phyloP scores from a whole-genome alignment of 2,113 vertebrate genomes.

The Mesocricetus auratus region DNA sequence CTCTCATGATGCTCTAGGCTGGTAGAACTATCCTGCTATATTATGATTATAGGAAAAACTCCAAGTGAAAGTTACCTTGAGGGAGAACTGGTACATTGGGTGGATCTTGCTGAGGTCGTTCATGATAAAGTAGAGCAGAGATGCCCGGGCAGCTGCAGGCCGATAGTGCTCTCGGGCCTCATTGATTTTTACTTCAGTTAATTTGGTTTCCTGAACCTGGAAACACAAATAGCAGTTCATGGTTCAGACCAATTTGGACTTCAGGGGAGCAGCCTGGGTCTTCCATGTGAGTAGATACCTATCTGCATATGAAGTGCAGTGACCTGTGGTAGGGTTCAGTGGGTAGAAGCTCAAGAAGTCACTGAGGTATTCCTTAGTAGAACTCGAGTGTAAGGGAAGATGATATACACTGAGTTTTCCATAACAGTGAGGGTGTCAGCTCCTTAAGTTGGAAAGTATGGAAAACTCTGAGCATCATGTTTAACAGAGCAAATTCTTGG shows the following conservation, averaged over 20 bases:
- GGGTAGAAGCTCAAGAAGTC: neutral
- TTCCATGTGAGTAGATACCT: neutral
- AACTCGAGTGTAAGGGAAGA: neutral
- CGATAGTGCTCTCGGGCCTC: slow-evolving; percentile 96
- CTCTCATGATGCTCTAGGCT: neutral
- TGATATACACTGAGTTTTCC: neutral
- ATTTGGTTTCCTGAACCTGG: slow-evolving; percentile 95
- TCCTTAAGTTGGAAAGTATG: neutral
- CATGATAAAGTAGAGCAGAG: slow-evolving; percentile 97
- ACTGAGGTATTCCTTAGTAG: neutral
- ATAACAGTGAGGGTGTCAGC: neutral
- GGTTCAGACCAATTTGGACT: neutral
- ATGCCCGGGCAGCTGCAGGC: slow-evolving; percentile 90
- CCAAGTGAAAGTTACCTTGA: slow-evolving; percentile 87
- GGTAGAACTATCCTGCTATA: neutral
- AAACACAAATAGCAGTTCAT: neutral
- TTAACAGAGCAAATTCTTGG: neutral
- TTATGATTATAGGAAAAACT: neutral
- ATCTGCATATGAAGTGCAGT: neutral
- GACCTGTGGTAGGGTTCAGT: neutral
- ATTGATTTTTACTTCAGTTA: slow-evolving; percentile 94
- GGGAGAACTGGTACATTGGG: slow-evolving; percentile 98
- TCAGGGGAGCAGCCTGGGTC: neutral
- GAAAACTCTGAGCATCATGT: neutral
- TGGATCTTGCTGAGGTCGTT: slow-evolving; percentile 94